Base-by-base conservation (phyloP, 2,797 vertebrate species). In the Sebastes dallii region DNA sequence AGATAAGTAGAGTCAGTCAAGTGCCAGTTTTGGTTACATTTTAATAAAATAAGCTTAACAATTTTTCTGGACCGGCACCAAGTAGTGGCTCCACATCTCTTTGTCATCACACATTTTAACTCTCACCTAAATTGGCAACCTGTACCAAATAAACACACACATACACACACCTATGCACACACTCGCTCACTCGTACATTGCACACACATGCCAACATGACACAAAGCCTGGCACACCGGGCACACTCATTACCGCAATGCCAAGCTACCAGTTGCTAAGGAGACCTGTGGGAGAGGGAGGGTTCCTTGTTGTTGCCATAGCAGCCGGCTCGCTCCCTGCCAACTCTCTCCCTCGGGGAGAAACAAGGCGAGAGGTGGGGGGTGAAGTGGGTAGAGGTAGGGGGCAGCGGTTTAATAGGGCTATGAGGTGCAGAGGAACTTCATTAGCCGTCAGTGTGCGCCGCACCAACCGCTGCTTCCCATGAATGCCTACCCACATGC, bases 261-360 rank as follows among this genome's bases (percentile, higher is more conserved):
- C 95, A 96, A 95, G 94, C 95, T 95, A 96, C 95, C 94, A 95
- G 96, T 96, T 96, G 95, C 95, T 96, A 96, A 96, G 95, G 95
- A 96, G 96, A 96, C 95, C 95, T 95, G 95, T 94, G 95, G 95
- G 95, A 96, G 94, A 96, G 95, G 95, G 95, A 96, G 95, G 95
- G 92, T 93, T 96, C 94, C 91, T 92, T 88, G 92, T 94, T 95
- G 96, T 96, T 96, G 94, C 96, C 92, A 96, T 96, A 95, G 95
- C 95, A 96, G 95, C 95, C 93, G 55, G 90, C 87, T 92, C 78
- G 89, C 93, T 96, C 95, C 94, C 92, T 95, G 94, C 95, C 95
- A 95, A 93, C 92, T 94, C 91, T 90, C 92, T 95, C 95, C 95
- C 93, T 93, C 89, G 65, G 95, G 94, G 93, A 94, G 90, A 93